phyloP scores from a whole-genome alignment of 2,113 vertebrate genomes.

The Pao palembangensis region DNA sequence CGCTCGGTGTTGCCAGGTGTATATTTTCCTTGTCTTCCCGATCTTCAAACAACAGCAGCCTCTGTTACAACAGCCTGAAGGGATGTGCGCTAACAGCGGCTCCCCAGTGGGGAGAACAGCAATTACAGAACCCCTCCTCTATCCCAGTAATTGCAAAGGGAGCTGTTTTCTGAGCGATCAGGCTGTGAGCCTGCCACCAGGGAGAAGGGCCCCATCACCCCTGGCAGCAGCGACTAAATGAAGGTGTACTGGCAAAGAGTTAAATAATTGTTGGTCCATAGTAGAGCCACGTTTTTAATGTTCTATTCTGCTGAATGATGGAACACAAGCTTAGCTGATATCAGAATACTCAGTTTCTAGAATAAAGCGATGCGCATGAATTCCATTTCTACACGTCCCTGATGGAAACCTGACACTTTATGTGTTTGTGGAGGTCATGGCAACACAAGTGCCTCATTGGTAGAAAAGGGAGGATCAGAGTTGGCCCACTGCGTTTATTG shows the following conservation, averaged over 20 bases:
- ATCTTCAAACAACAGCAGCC: constrained; percentile 61
- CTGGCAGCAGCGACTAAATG: constrained; percentile 58
- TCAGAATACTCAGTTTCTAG: no score
- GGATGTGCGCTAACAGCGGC: constrained; percentile 63
- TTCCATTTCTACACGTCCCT: constrained; percentile 4
- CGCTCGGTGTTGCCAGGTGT: constrained; percentile 60
- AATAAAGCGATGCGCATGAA: constrained; percentile 10
- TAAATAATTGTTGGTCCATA: constrained; percentile 62
- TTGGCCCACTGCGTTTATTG: constrained; percentile 28
- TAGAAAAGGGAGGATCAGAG: constrained; percentile 10
- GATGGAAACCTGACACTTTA: constrained; percentile 41
- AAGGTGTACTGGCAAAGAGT: constrained; percentile 43
- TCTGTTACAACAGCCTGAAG: constrained; percentile 57
- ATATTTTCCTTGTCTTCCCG: constrained; percentile 57
- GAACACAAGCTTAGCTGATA: no score
- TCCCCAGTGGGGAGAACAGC: constrained; percentile 65
- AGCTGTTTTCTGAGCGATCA: constrained; percentile 60
- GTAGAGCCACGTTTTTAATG: constrained; percentile 41
- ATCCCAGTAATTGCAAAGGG: constrained; percentile 70
- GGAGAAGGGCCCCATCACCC: constrained; percentile 57
- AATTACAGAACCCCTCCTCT: constrained; percentile 70
- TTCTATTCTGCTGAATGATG: background rate
- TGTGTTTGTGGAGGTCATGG: constrained; percentile 50
- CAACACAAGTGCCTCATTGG: constrained; percentile 34
- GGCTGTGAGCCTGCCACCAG: constrained; percentile 53